Base-by-base conservation (phyloP, 1,140 invertebrate species). In the Zaprionus capensis region DNA sequence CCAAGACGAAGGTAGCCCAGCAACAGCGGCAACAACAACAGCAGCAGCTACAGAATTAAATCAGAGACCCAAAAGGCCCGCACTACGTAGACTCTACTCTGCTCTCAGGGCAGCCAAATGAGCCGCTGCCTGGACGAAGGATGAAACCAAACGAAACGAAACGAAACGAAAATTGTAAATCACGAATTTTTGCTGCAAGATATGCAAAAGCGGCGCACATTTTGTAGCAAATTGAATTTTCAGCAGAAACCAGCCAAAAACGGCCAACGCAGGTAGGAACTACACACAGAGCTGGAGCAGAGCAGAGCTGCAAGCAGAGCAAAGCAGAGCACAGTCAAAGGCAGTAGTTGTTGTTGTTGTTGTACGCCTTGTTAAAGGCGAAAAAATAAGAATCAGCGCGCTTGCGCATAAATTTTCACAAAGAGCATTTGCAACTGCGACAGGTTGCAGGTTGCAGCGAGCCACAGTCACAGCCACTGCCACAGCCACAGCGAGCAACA, bases 221-320 rank as follows among this genome's bases (percentile, higher is more conserved):
- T 90, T 91, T 88, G 83, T 78, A 91, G 88, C 88, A 91, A 91
- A 91, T 91, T 91, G 88, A 91, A 91, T 91, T 91, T 91, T 88
- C 84, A 88, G 76, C 88, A 88, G 83, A 91, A 84, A 85, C 76
- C 41, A 46, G 41, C 41, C 80, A 65, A 81, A 78, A 71, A 66
- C 67, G 49, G 63, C 59, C 57, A 77, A 44, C 70, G 34, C 73
- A 44, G 58, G 63, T 49, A 68, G 49, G 46, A 61, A 56, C 41
- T 15, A 41, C 38, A 41, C 15, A 28, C 7, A 12, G 41, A 36
- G 56, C 17, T 5, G 36, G 26, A 31, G 63, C 15, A 41, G 36
- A 11, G 34, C 64, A 64, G 55, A 71, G 49, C 51, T 26, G 28
- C 24, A 24, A 46, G 26, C 64, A 63, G 55, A 71, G 46, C 51